Conservation (phyloP, 2,888 invertebrate species). For the Cheilosia variabilis region DNA sequence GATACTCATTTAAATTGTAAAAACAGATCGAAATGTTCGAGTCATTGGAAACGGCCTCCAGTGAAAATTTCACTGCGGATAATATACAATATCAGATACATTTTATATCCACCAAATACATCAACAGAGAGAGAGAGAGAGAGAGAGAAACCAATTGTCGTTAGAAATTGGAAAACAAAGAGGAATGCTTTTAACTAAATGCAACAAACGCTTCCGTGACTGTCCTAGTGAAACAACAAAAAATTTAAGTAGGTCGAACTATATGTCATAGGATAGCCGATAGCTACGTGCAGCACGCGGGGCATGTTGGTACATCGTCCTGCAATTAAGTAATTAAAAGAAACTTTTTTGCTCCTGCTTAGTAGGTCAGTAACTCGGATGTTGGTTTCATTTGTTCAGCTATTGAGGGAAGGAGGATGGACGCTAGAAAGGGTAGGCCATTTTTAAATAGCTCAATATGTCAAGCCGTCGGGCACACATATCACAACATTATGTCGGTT, state of each 20-base stretch:
- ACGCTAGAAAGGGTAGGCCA: background rate
- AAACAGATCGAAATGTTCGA: slow-evolving; percentile 1
- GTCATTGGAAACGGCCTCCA: background rate
- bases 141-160: background rate
- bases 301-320: slow-evolving; percentile 37
- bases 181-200: slow-evolving; percentile 39
- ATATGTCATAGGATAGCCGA: slow-evolving; percentile 25
- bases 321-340: slow-evolving; percentile 66
- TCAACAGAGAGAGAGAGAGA: slow-evolving; percentile 25
- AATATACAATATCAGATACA: slow-evolving; percentile 14
- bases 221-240: slow-evolving; percentile 39
- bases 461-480: background rate
- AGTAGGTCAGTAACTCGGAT: slow-evolving; percentile 51
- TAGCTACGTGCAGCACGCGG: slow-evolving; percentile 48
- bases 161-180: slow-evolving; percentile 23
- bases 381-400: background rate
- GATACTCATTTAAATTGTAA: slow-evolving; percentile 24
- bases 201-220: slow-evolving; percentile 42
- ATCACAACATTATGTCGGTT: background rate
- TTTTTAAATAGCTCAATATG: background rate
- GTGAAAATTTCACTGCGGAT: slow-evolving; percentile 3
- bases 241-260: slow-evolving; percentile 49
- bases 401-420: background rate
- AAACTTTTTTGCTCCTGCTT: slow-evolving; percentile 7
- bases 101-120: background rate